Conservation (phyloP, 1,140 invertebrate species). For the Neocloeon triangulifer region DNA sequence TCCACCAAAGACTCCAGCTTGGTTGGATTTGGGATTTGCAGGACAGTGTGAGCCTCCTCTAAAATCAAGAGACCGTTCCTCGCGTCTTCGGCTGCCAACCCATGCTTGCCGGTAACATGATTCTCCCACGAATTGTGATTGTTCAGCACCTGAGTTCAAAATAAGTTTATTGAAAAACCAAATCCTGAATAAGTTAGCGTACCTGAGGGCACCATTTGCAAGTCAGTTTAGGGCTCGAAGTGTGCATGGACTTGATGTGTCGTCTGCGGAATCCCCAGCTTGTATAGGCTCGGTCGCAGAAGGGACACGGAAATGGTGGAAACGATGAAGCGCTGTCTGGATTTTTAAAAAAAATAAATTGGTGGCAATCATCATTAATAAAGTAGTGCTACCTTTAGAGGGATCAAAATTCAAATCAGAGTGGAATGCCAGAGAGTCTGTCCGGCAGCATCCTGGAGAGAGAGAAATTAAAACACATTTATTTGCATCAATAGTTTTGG, state of each 20-base stretch:
- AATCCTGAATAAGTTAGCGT: slow-evolving; percentile 4
- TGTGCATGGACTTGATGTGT: slow-evolving; percentile 35
- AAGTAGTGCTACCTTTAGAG: too few relatives aligned
- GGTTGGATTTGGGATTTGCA: slow-evolving; percentile 23
- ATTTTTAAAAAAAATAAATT: too few relatives aligned
- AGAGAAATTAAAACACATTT: too few relatives aligned
- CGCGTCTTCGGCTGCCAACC: slow-evolving; percentile 27
- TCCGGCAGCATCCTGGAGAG: too few relatives aligned
- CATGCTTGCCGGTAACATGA: slow-evolving; percentile 30
- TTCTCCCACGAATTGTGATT: too few relatives aligned
- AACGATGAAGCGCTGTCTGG: neutral
- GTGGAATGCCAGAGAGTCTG: too few relatives aligned
- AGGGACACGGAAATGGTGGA: slow-evolving; percentile 33
- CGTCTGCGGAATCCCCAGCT: slow-evolving; percentile 36
- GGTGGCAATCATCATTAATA: too few relatives aligned
- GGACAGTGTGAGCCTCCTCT: slow-evolving; percentile 34
- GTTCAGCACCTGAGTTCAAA: too few relatives aligned
- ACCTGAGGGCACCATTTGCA: slow-evolving; percentile 30
- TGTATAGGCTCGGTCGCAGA: slow-evolving; percentile 35
- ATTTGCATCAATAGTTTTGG: too few relatives aligned
- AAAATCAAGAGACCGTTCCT: slow-evolving; percentile 32
- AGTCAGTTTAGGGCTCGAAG: slow-evolving; percentile 22
- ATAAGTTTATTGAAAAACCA: too few relatives aligned
- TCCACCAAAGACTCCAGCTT: slow-evolving; percentile 19
- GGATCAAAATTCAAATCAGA: too few relatives aligned